Conservation (phyloP, 1,140 invertebrate genomes). For the Bradysia coprophila region DNA sequence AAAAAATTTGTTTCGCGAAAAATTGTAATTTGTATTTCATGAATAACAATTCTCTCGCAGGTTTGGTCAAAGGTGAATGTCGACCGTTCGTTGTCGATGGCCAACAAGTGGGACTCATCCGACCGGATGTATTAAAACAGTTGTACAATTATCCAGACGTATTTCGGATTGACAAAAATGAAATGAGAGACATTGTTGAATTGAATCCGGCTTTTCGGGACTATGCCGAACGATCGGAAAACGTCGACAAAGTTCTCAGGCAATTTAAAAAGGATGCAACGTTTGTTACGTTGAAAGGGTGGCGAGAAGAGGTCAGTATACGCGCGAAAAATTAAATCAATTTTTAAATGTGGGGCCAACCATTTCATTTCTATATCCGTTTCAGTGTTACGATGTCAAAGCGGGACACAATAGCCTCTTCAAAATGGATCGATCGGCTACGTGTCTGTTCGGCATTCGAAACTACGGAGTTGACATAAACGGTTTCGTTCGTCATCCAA, state of each 20-base stretch:
- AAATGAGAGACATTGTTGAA: constrained; percentile 35
- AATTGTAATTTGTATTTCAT: neutral
- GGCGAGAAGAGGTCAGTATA: constrained; percentile 82
- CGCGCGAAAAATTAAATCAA: neutral
- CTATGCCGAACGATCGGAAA: constrained; percentile 56
- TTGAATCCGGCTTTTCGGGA: constrained; percentile 69
- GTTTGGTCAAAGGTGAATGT: constrained; percentile 52
- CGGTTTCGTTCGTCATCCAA: constrained; percentile 71
- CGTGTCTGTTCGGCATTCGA: constrained; percentile 80
- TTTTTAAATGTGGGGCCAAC: neutral
- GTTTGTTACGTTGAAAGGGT: constrained; percentile 55
- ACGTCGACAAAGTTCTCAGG: constrained; percentile 60
- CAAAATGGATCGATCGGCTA: constrained; percentile 82
- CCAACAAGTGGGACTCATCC: constrained; percentile 70
- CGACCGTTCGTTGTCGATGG: constrained; percentile 72
- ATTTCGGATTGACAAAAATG: constrained; percentile 24
- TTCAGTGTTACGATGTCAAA: constrained; percentile 69
- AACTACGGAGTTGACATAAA: constrained; percentile 91
- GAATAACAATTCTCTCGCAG: constrained; percentile 25
- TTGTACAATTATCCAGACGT: constrained; percentile 68
- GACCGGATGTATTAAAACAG: constrained; percentile 60
- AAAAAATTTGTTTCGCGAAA: neutral
- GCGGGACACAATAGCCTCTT: constrained; percentile 47
- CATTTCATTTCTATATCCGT: constrained; percentile 7
- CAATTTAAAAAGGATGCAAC: constrained; percentile 42